Evolutionary conservation across 2,113 vertebrate species (phyloP).

Genomic region (Corythaixoides concolor): DNA sequence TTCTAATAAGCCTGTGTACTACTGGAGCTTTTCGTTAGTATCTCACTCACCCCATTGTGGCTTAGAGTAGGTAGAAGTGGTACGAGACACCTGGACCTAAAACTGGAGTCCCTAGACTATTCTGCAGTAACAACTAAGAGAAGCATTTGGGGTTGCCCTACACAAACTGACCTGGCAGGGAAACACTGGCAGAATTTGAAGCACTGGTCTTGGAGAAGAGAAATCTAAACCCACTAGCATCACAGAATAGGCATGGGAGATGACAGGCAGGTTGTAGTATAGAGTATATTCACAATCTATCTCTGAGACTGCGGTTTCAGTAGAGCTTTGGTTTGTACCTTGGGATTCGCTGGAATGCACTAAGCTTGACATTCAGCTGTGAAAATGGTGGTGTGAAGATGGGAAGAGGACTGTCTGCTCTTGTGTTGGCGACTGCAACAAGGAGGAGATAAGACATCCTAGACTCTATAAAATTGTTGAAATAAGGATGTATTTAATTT

Average conservation of each 20-base stretch:
- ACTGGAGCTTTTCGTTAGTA: neutral
- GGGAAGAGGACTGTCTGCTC: neutral
- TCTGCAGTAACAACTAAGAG: neutral
- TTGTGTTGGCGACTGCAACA: neutral
- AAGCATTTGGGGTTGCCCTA: neutral
- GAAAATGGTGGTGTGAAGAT: neutral
- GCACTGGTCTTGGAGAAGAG: neutral
- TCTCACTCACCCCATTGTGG: neutral
- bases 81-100: neutral
- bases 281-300: neutral
- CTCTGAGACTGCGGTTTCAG: neutral
- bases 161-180: neutral
- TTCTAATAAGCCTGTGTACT: neutral
- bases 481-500: neutral
- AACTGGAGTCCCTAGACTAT: neutral
- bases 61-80: neutral
- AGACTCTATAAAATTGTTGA: neutral
- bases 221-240: neutral
- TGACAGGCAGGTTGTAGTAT: neutral
- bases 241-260: neutral
- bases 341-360: neutral
- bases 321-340: neutral
- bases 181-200: neutral
- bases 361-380: neutral
- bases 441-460: neutral